Conservation (phyloP, 2,797 vertebrate species). For the Mastacembelus armatus region DNA sequence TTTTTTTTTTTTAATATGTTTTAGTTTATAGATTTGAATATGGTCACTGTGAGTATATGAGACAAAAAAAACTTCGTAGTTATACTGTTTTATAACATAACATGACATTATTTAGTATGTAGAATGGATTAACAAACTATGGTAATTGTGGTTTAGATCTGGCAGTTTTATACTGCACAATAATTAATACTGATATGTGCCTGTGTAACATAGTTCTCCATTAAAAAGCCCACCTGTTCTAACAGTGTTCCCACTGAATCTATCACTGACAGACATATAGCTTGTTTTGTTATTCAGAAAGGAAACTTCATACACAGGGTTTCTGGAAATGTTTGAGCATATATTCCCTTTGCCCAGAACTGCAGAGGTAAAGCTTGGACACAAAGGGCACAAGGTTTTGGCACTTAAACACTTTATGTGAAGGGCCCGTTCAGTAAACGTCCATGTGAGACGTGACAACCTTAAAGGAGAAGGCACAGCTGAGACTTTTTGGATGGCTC, state of each 20-base stretch:
- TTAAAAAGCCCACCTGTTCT: background rate
- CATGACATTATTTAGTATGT: background rate
- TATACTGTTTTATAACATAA: background rate
- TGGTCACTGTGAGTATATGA: background rate
- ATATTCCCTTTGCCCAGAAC: background rate
- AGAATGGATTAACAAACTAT: too few species aligned
- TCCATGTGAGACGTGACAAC: background rate
- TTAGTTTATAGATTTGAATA: constrained; percentile 22
- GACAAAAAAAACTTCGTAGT: background rate
- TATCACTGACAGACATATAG: constrained; percentile 9
- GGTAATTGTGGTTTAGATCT: background rate
- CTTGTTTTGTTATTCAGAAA: constrained; percentile 1
- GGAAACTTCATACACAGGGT: background rate
- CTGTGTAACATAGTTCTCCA: background rate
- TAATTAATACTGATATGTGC: constrained; percentile 19
- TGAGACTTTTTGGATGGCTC: constrained; percentile 63
- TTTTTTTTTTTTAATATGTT: constrained; percentile 4
- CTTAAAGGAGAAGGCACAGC: constrained; percentile 76
- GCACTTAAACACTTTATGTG: constrained; percentile 35
- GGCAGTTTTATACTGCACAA: background rate
- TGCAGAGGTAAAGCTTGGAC: constrained; percentile 1
- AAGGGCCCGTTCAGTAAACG: background rate
- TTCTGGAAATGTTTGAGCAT: background rate
- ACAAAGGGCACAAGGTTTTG: constrained; percentile 23
- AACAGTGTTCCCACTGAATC: background rate